Evolutionary conservation across 2,888 invertebrate genomes (phyloP).

Genomic region (Acronicta psi): DNA sequence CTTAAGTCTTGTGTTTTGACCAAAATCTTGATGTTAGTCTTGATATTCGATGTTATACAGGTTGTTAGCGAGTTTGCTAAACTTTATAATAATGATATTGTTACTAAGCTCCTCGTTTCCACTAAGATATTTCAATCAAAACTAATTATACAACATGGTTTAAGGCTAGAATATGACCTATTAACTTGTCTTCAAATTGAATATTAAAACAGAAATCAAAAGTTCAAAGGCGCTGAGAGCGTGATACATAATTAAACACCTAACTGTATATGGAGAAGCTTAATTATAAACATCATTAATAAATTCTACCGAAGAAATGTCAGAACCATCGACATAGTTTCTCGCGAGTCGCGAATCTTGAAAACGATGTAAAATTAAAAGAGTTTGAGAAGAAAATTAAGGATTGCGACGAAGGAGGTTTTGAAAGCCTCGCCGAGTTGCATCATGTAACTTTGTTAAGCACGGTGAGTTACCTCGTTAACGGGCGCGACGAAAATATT

Average conservation of each 20-base stretch:
- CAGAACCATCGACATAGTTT: conserved; percentile 67
- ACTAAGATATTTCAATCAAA: not conserved
- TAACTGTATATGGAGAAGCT: conserved; percentile 21
- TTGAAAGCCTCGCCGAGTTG: conserved; percentile 71
- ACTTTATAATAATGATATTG: no score
- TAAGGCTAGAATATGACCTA: not conserved
- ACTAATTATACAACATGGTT: not conserved
- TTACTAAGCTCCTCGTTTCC: not conserved
- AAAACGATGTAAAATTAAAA: conserved; percentile 82
- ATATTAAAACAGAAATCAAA: conserved; percentile 13
- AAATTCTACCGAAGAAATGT: conserved; percentile 55
- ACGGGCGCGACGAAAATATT: conserved; percentile 75
- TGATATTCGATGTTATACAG: conserved; percentile 1
- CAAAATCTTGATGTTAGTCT: conserved; percentile 9
- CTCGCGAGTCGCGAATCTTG: conserved; percentile 71
- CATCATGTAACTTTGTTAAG: conserved; percentile 82
- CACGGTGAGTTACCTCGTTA: conserved; percentile 82
- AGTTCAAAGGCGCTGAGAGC: conserved; percentile 17
- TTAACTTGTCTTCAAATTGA: conserved; percentile 5
- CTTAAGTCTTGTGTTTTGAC: not conserved
- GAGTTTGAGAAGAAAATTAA: conserved; percentile 85
- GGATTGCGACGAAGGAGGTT: conserved; percentile 66
- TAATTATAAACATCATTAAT: conserved; percentile 47
- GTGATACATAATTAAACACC: conserved; percentile 27
- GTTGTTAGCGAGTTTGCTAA: no score